Evolutionary conservation across 2,113 vertebrate genomes (phyloP), one percentile per base, ranked within the genome.

Genomic region (Taxidea taxus): DNA sequence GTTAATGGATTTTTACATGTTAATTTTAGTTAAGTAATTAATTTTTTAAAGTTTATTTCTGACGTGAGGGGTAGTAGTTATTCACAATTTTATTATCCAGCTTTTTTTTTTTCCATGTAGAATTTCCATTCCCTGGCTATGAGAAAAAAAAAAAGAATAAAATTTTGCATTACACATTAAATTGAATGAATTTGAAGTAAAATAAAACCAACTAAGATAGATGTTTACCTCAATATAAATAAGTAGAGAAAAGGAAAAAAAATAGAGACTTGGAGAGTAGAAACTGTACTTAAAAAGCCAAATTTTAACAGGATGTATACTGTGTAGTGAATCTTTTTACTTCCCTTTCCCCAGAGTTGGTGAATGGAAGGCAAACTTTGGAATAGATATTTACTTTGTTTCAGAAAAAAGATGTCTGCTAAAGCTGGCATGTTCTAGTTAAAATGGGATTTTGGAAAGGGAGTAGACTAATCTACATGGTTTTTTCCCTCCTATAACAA

Each of bases 301-400:
- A 64, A 68, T 72, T 92, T 77, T 81, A 54, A 74, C 18, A 51
- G 74, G 66, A 77, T 58, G 1, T 51, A 6, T 37, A 34, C 10
- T 16, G 4, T 4, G 7, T 2, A 60, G 23, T 78, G 27, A 70
- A 37, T 89, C 72, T 78, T 97, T 97, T 96, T 91, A 94, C 56
- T 44, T 97, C 37, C 34, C 3, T 96, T 95, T 90, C 91, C 80
- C 31, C 49, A 75, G 54, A 23, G 31, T 34, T 83, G 47, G 96
- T 98, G 92, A 98, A 98, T 82, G 96, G 89, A 97, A 97, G 91
- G 95, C 91, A 78, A 80, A 96, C 34, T 91, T 72, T 96, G 88
- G 84, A 98, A 98, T 94, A 92, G 83, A 56, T 88, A 97, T 98
- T 97, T 98, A 95, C 98, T 98, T 98, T 97, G 93, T 97, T 98